Conservation (phyloP, 2,888 invertebrate species). For the Pinctada fucata region DNA sequence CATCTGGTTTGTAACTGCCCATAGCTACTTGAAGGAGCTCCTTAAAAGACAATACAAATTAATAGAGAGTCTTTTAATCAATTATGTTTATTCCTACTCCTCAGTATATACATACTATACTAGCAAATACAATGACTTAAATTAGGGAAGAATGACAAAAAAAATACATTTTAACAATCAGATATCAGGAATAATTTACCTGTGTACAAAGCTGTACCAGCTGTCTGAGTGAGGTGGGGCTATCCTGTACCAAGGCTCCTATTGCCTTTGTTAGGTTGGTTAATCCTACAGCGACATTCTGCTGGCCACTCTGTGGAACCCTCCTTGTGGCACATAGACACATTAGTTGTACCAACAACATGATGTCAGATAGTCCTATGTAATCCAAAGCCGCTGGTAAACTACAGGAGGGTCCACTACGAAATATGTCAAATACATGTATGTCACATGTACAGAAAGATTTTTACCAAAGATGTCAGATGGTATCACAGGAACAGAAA, state of each 20-base stretch:
- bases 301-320: constrained; percentile 61
- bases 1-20: constrained; percentile 60
- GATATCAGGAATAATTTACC: constrained; percentile 58
- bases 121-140: too few relatives aligned
- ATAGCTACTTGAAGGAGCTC: constrained; percentile 79
- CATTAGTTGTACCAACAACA: constrained; percentile 81
- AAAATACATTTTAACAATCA: not conserved
- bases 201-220: constrained; percentile 81
- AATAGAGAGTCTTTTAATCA: not conserved
- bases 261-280: constrained; percentile 76
- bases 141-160: too few relatives aligned
- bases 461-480: not conserved
- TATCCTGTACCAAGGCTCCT: constrained; percentile 80
- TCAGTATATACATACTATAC: too few relatives aligned
- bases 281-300: constrained; percentile 48
- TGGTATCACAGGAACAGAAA: not conserved
- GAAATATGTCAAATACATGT: constrained; percentile 10
- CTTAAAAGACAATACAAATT: constrained; percentile 58
- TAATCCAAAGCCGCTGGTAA: constrained; percentile 78
- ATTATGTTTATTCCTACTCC: not conserved
- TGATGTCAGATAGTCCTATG: constrained; percentile 81
- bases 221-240: constrained; percentile 80
- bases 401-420: constrained; percentile 78
- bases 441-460: not conserved
- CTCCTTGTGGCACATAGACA: constrained; percentile 81